Base-by-base conservation (phyloP, 2,113 vertebrate genomes). In the Channa argus region DNA sequence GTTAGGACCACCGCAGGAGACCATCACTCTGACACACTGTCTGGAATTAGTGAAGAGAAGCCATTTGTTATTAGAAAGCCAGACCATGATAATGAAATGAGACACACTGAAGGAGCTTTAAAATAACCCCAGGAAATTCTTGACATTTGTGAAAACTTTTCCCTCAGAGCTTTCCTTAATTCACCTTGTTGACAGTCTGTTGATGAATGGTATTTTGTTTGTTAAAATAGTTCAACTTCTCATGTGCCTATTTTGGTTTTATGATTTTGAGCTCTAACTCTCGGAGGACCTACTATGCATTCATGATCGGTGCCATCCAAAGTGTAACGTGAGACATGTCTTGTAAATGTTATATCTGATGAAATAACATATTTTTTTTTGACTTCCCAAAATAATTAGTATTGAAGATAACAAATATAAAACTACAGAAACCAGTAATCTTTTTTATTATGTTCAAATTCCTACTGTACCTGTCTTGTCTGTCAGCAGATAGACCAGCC, bases 401-500 rank as follows among this genome's bases (percentile, higher is more conserved):
- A 24, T 24, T 24, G 24, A 24, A 24, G 24, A 24, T 24, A 24
- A 24, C 24, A 24, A 24, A 24, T 24, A 24, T 24, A 24, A 24
- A 24, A 24, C 24, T 24, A 24, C 24, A 24, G 24, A 24, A 24
- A 24, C 24, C 24, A 24, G 1, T 24, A 24, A 24, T 24, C 24
- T 24, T 24, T 24, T 24, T 24, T 24, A 24, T 24, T 24, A 24
- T 24, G 24, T 24, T 24, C 24, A 24, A 24, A 24, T 24, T 24
- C 24, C 24, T 24, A 24, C 24, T 24, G 24, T 94, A 98, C 97
- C 98, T 77, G 98, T 99, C 92, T 99, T 99, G 90, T 99, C 98
- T 0, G 98, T 98, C 56, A 99, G 93, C 58, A 99, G 94, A 80
- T 99, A 99, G 11, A 97, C 97, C 37, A 99, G 90, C 47, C 98